Conservation (phyloP, 1,140 invertebrate species). For the Aphelinus certus region DNA sequence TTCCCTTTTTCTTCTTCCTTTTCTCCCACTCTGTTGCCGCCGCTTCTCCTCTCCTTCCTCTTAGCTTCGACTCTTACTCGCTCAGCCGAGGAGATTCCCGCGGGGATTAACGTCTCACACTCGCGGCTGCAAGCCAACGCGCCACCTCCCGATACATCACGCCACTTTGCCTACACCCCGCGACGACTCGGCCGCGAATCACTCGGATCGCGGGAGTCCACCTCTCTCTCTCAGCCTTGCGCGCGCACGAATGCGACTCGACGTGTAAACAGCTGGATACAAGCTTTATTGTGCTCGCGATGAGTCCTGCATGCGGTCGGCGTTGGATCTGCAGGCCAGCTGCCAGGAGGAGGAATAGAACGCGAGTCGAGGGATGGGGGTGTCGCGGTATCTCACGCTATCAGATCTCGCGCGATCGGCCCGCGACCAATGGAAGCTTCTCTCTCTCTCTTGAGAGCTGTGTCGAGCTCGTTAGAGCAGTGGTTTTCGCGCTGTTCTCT, state of each 20-base stretch:
- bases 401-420: too few relatives aligned
- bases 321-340: too few relatives aligned
- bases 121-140: not conserved
- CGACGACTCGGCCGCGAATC: not conserved
- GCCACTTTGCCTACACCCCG: too few relatives aligned
- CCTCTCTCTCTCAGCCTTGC: not conserved
- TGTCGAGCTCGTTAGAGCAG: too few relatives aligned
- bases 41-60: conserved; percentile 25
- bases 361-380: too few relatives aligned
- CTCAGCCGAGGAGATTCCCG: conserved; percentile 1
- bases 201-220: not conserved
- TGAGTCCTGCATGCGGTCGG: too few relatives aligned
- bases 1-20: conserved; percentile 12
- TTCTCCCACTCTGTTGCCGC: not conserved
- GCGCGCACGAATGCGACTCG: too few relatives aligned
- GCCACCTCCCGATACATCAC: too few relatives aligned
- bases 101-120: not conserved
- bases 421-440: not conserved
- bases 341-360: too few relatives aligned
- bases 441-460: not conserved
- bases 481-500: not conserved
- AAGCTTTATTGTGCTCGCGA: too few relatives aligned
- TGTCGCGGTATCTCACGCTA: too few relatives aligned
- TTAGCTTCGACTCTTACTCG: conserved; percentile 23
- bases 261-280: too few relatives aligned